These are phyloP conservation scores for Zaprionus capensis DNA, from an alignment of 1,140 invertebrate species.

Conservation along the genomic window DNA sequence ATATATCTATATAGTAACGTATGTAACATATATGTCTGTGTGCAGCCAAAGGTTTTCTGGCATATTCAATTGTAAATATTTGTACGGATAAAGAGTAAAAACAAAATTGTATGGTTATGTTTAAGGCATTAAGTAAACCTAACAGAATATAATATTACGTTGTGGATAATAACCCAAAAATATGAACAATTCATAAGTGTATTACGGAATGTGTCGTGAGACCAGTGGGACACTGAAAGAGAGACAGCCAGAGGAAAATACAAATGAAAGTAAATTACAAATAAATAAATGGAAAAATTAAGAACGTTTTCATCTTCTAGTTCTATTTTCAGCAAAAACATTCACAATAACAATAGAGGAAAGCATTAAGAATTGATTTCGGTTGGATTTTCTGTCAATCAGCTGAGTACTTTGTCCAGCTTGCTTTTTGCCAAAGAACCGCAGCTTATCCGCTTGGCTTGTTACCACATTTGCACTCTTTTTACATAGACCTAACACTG, in stretches of 20 bases:
- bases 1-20: slow-evolving; percentile 18
- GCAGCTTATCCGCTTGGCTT: slow-evolving; percentile 15
- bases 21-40: not conserved
- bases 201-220: slow-evolving; percentile 59
- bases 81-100: slow-evolving; percentile 59
- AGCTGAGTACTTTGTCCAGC: not conserved
- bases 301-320: not conserved
- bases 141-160: slow-evolving; percentile 40
- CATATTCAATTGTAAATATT: slow-evolving; percentile 66
- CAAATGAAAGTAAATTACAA: slow-evolving; percentile 52
- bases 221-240: slow-evolving; percentile 41
- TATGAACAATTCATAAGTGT: slow-evolving; percentile 61
- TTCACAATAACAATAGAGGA: no score
- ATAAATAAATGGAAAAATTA: slow-evolving; percentile 23
- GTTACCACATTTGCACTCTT: slow-evolving; percentile 25
- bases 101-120: slow-evolving; percentile 56
- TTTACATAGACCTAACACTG: slow-evolving; percentile 12
- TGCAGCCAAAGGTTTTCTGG: slow-evolving; percentile 17
- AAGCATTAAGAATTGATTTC: not conserved
- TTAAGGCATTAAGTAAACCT: slow-evolving; percentile 38
- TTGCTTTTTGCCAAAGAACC: slow-evolving; percentile 10
- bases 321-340: not conserved
- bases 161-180: slow-evolving; percentile 60
- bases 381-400: not conserved
- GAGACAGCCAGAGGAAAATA: slow-evolving; percentile 19